Percentiles rank a stretch among this genome's conserved stretches.
phyloP scores from a whole-genome alignment of 2,888 invertebrate species.

The Prosopocoilus inquinatus region DNA sequence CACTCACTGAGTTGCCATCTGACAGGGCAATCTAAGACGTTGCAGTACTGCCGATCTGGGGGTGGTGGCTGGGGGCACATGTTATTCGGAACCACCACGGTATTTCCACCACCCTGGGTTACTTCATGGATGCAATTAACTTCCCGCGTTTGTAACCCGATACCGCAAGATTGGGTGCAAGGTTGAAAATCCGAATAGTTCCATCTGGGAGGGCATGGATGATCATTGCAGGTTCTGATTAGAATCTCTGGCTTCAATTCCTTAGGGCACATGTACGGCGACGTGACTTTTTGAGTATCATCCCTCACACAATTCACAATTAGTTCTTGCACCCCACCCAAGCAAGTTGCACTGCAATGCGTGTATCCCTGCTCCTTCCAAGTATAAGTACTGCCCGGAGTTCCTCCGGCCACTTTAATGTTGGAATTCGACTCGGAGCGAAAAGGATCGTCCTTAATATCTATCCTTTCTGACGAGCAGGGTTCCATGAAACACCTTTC shows the following conservation, averaged over 20 bases:
- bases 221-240: conserved; percentile 89
- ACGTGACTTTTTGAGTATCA: conserved; percentile 82
- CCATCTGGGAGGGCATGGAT: conserved; percentile 94
- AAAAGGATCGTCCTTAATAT: conserved; percentile 57
- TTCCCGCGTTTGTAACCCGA: conserved; percentile 87
- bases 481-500: conserved; percentile 80
- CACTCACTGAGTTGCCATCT: conserved; percentile 86
- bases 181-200: conserved; percentile 85
- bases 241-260: conserved; percentile 86
- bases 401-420: conserved; percentile 52
- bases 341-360: conserved; percentile 91
- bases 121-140: conserved; percentile 86
- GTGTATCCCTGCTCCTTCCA: conserved; percentile 90
- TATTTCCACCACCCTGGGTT: conserved; percentile 82
- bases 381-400: conserved; percentile 78
- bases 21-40: conserved; percentile 89
- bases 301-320: conserved; percentile 87
- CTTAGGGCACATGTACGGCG: conserved; percentile 82
- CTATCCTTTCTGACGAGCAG: conserved; percentile 57
- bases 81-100: conserved; percentile 88
- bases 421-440: conserved; percentile 30
- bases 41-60: conserved; percentile 86
- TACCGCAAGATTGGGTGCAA: conserved; percentile 92
- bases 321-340: conserved; percentile 84
- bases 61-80: conserved; percentile 93